These are phyloP conservation scores for Scrobipalpa atriplicella DNA, from an alignment of 2,888 invertebrate genomes.

Conservation along the genomic window DNA sequence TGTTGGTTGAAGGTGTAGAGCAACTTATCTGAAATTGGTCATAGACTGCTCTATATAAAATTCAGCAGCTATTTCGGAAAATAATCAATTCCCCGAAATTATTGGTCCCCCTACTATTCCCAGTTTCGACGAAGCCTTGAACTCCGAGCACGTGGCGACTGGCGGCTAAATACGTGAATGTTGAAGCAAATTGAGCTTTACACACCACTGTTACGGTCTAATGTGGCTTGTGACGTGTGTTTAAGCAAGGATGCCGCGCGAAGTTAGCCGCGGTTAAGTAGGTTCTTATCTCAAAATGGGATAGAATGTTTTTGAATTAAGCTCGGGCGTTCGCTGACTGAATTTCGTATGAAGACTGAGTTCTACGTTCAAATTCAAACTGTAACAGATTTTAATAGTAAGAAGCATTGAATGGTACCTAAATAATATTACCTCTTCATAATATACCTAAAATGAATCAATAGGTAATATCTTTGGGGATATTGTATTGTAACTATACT, in stretches of 20 bases:
- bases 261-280: conserved; percentile 33
- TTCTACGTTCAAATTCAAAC: conserved; percentile 1
- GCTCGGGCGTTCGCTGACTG: conserved; percentile 15
- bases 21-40: too few relatives aligned
- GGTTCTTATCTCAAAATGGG: conserved; percentile 17
- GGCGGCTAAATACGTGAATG: conserved; percentile 30
- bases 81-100: background rate
- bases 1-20: too few relatives aligned
- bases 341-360: background rate
- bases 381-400: background rate
- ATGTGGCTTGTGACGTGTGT: conserved; percentile 46
- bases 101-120: conserved; percentile 9
- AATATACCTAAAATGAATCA: too few relatives aligned
- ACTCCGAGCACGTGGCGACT: conserved; percentile 70
- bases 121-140: conserved; percentile 59
- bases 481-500: too few relatives aligned
- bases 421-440: too few relatives aligned
- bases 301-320: conserved; percentile 15
- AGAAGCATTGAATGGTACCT: too few relatives aligned
- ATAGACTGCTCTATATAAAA: background rate
- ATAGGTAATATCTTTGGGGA: too few relatives aligned
- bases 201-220: conserved; percentile 47
- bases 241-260: conserved; percentile 26
- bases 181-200: conserved; percentile 57
- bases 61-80: background rate